Evolutionary conservation across 2,113 vertebrate genomes (phyloP).

Genomic region (Chloropsis hardwickii): DNA sequence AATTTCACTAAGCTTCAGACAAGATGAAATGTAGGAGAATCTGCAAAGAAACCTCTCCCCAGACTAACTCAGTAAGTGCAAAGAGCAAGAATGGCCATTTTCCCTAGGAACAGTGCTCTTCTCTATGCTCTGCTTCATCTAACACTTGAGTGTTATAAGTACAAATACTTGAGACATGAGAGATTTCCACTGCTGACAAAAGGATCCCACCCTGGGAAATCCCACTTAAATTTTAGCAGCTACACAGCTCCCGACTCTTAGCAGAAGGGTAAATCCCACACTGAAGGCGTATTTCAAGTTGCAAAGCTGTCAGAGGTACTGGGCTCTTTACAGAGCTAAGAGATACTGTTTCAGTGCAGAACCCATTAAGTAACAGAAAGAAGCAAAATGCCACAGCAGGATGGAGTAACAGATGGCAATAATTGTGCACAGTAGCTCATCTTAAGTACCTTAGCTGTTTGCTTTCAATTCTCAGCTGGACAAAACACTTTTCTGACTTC

Average conservation of each 20-base stretch:
- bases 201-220: slow-evolving; percentile 10
- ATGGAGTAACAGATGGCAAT: not conserved
- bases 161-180: slow-evolving; percentile 12
- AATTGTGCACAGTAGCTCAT: not conserved
- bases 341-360: not conserved
- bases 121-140: not conserved
- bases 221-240: slow-evolving; percentile 16
- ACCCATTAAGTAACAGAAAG: not conserved
- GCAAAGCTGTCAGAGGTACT: slow-evolving; percentile 1
- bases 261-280: slow-evolving; percentile 12
- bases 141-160: slow-evolving; percentile 9
- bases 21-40: not conserved
- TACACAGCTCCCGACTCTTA: not conserved
- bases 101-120: not conserved
- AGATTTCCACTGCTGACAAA: not conserved
- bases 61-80: not conserved
- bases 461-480: slow-evolving; percentile 26
- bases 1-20: not conserved
- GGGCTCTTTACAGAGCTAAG: not conserved
- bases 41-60: not conserved
- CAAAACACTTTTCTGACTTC: not conserved
- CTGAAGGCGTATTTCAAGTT: not conserved
- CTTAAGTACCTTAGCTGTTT: slow-evolving; percentile 21
- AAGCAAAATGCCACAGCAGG: slow-evolving; percentile 12
- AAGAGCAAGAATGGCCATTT: not conserved